These are phyloP conservation scores for Cremastinae sp. DNA, from an alignment of 2,888 invertebrate genomes.

Conservation along the genomic window DNA sequence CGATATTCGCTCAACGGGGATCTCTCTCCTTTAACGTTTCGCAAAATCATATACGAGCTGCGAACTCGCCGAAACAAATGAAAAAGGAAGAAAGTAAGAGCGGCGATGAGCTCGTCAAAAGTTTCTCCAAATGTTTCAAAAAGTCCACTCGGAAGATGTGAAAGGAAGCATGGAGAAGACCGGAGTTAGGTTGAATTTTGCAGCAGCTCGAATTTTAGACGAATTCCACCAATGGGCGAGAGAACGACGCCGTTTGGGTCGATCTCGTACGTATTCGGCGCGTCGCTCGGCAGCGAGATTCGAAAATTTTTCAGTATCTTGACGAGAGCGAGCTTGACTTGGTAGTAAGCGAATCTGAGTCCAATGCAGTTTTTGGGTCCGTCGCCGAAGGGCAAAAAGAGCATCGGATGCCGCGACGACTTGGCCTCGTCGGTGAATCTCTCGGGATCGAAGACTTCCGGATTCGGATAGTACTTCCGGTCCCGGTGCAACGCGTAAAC, in stretches of 20 bases:
- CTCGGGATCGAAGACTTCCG: slow-evolving; percentile 71
- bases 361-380: slow-evolving; percentile 75
- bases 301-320: slow-evolving; percentile 75
- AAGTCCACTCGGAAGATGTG: too few species aligned
- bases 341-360: slow-evolving; percentile 72
- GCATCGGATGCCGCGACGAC: slow-evolving; percentile 66
- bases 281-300: slow-evolving; percentile 73
- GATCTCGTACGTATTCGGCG: slow-evolving; percentile 67
- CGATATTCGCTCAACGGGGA: too few species aligned
- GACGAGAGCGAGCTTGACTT: slow-evolving; percentile 77
- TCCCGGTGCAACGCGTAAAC: slow-evolving; percentile 49
- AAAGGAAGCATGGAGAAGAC: slow-evolving; percentile 27
- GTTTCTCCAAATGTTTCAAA: too few species aligned
- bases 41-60: too few species aligned
- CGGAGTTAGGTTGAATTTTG: not conserved
- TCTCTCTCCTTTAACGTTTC: too few species aligned
- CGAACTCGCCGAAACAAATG: too few species aligned
- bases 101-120: too few species aligned
- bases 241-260: slow-evolving; percentile 66
- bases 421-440: slow-evolving; percentile 67
- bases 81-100: too few species aligned
- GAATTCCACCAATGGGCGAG: slow-evolving; percentile 69
- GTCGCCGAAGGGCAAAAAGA: slow-evolving; percentile 72
- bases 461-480: slow-evolving; percentile 62
- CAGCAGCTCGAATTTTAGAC: slow-evolving; percentile 68